Evolutionary conservation across 2,113 vertebrate species (phyloP).

Genomic region (Oncorhynchus nerka): DNA sequence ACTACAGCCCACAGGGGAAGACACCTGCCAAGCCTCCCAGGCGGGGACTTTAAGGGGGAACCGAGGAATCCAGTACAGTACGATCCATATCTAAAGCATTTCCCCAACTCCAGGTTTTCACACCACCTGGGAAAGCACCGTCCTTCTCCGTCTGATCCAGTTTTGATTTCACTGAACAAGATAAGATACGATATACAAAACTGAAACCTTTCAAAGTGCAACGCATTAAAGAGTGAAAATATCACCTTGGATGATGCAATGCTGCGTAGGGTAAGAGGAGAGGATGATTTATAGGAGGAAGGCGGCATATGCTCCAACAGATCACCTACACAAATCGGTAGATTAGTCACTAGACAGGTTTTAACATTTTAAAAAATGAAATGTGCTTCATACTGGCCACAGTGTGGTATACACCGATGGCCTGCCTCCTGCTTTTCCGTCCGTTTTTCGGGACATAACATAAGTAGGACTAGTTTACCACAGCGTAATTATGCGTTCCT

Average conservation of each 20-base stretch:
- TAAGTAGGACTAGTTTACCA: slow-evolving; percentile 50
- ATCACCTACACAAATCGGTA: slow-evolving; percentile 43
- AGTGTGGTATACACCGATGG: slow-evolving; percentile 29
- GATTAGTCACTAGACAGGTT: slow-evolving; percentile 27
- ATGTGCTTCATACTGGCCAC: slow-evolving; percentile 42
- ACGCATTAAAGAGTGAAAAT: neutral
- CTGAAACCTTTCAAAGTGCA: neutral
- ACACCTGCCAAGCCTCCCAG: neutral
- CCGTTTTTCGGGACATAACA: slow-evolving; percentile 58
- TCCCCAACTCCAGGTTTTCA: neutral
- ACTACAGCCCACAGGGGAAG: slow-evolving; percentile 11
- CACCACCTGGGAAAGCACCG: neutral
- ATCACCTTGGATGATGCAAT: neutral
- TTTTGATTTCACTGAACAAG: neutral
- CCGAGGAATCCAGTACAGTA: neutral
- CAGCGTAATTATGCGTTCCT: slow-evolving; percentile 66
- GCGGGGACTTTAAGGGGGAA: neutral
- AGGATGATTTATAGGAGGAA: neutral
- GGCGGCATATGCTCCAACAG: slow-evolving; percentile 23
- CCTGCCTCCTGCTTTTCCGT: slow-evolving; percentile 49
- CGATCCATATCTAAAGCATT: neutral
- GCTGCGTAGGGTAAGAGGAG: neutral
- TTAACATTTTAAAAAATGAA: neutral
- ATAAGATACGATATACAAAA: neutral
- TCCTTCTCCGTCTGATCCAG: neutral